These are phyloP conservation scores for Drosophila yakuba DNA, from an alignment of 1,140 invertebrate species.

Conservation along the genomic window DNA sequence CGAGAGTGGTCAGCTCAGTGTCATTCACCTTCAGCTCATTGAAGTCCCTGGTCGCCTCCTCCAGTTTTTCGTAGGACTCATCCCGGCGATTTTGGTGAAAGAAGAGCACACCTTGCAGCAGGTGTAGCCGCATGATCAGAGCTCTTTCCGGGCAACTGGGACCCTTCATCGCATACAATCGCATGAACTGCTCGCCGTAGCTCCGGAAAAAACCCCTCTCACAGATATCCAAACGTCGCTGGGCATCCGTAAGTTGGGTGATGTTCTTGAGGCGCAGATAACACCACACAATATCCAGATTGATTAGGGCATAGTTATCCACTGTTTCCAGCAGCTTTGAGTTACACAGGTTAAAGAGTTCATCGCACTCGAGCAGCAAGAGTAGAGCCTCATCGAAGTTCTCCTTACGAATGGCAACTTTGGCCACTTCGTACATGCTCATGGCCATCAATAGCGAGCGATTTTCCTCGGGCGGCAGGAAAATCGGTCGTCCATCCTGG, in stretches of 20 bases:
- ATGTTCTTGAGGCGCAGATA: slow-evolving; percentile 90
- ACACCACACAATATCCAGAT: slow-evolving; percentile 94
- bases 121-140: slow-evolving; percentile 90
- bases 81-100: slow-evolving; percentile 89
- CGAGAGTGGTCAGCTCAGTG: slow-evolving; percentile 85
- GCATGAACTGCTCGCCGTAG: slow-evolving; percentile 90
- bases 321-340: slow-evolving; percentile 88
- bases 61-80: slow-evolving; percentile 87
- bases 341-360: slow-evolving; percentile 89
- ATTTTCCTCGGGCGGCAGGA: slow-evolving; percentile 88
- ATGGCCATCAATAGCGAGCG: slow-evolving; percentile 90
- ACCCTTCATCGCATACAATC: slow-evolving; percentile 89
- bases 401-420: slow-evolving; percentile 87
- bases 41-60: slow-evolving; percentile 87
- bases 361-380: slow-evolving; percentile 90
- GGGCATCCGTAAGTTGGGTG: slow-evolving; percentile 89
- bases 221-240: slow-evolving; percentile 87
- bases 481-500: slow-evolving; percentile 89
- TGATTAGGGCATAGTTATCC: slow-evolving; percentile 92
- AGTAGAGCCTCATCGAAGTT: slow-evolving; percentile 89
- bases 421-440: slow-evolving; percentile 91
- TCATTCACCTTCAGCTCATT: slow-evolving; percentile 87
- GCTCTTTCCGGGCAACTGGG: slow-evolving; percentile 88
- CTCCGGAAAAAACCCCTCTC: slow-evolving; percentile 88
- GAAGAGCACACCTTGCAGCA: slow-evolving; percentile 91